phyloP scores from a whole-genome alignment of 1,140 invertebrate genomes.

The Drosophila quadrilineata region DNA sequence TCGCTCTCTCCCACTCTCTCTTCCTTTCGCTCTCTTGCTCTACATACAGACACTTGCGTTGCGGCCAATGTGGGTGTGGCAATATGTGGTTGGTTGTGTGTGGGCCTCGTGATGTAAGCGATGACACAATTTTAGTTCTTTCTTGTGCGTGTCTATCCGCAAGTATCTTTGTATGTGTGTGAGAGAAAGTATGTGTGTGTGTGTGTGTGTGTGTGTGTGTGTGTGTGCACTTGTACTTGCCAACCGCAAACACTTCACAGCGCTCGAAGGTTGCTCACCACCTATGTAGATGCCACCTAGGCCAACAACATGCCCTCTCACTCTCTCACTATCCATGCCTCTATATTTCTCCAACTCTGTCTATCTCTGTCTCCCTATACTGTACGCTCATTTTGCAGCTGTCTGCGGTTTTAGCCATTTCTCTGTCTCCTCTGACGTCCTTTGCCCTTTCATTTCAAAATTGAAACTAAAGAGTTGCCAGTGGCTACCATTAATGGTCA shows the following conservation, averaged over 20 bases:
- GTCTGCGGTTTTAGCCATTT: slow-evolving; percentile 47
- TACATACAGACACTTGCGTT: not conserved
- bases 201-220: slow-evolving; percentile 13
- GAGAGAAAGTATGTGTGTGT: no score
- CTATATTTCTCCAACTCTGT: not conserved
- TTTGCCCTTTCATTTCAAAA: slow-evolving; percentile 44
- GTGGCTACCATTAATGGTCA: slow-evolving; percentile 29
- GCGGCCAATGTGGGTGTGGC: slow-evolving; percentile 12
- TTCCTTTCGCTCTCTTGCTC: no score
- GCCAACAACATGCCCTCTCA: no score
- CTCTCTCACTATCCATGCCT: not conserved
- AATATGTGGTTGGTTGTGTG: slow-evolving; percentile 13
- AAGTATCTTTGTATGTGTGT: not conserved
- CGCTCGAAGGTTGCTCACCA: slow-evolving; percentile 59
- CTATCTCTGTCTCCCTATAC: slow-evolving; percentile 1
- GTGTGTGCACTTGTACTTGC: slow-evolving; percentile 74
- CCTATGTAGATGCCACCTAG: slow-evolving; percentile 1
- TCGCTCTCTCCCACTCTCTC: no score
- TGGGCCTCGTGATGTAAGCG: slow-evolving; percentile 47
- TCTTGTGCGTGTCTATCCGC: slow-evolving; percentile 39
- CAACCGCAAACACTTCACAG: slow-evolving; percentile 78
- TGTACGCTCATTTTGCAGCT: slow-evolving; percentile 30
- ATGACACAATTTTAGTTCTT: slow-evolving; percentile 73
- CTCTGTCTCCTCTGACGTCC: not conserved
- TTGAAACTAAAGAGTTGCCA: slow-evolving; percentile 49